These are phyloP conservation scores for Verasper variegatus DNA, from an alignment of 2,113 vertebrate genomes.

Conservation along the genomic window DNA sequence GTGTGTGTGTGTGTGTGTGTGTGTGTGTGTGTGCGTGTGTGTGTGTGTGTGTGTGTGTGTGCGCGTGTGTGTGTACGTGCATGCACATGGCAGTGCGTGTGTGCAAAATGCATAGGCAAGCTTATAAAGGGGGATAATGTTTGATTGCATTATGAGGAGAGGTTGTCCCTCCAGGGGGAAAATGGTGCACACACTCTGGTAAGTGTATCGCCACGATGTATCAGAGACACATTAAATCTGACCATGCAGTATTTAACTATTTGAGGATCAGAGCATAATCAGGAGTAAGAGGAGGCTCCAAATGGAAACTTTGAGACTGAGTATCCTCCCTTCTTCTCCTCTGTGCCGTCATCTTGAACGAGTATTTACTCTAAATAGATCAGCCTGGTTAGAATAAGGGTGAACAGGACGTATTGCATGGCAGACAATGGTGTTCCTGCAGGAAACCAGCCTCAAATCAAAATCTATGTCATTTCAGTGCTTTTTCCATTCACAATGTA, in stretches of 20 bases:
- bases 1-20: slow-evolving; percentile 9
- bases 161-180: slow-evolving; percentile 43
- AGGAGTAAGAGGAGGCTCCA: neutral
- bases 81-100: slow-evolving; percentile 10
- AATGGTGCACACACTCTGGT: slow-evolving; percentile 62
- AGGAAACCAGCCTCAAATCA: slow-evolving; percentile 26
- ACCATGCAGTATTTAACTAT: slow-evolving; percentile 79
- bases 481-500: slow-evolving; percentile 4
- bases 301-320: slow-evolving; percentile 50
- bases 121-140: slow-evolving; percentile 36
- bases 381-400: slow-evolving; percentile 13
- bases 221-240: slow-evolving; percentile 72
- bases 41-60: slow-evolving; percentile 17
- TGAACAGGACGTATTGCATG: slow-evolving; percentile 29
- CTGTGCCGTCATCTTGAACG: slow-evolving; percentile 13
- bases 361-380: slow-evolving; percentile 11
- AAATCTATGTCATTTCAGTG: slow-evolving; percentile 9
- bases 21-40: slow-evolving; percentile 3
- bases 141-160: slow-evolving; percentile 65
- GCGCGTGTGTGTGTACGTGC: neutral
- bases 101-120: slow-evolving; percentile 36
- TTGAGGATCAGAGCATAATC: slow-evolving; percentile 56
- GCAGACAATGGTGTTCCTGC: slow-evolving; percentile 3
- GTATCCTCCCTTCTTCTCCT: neutral
- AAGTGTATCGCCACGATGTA: slow-evolving; percentile 71